Conservation (phyloP, 2,797 vertebrate species). For the Poeciliopsis paucimaculata region DNA sequence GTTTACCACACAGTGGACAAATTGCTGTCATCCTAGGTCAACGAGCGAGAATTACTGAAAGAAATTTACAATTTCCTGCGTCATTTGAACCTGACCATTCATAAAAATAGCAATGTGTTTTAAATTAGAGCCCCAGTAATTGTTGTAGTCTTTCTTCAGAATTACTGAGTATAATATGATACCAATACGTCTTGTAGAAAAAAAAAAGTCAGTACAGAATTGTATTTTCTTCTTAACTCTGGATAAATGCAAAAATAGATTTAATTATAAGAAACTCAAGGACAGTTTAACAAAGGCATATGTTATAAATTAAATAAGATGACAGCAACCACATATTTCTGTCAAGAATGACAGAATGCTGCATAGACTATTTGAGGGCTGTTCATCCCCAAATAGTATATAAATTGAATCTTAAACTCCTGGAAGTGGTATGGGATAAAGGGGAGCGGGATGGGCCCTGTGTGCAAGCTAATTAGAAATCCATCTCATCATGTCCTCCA, state of each 20-base stretch:
- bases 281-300: conserved; percentile 13
- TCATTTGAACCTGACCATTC: conserved; percentile 72
- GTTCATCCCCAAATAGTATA: conserved; percentile 80
- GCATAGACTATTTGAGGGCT: conserved; percentile 70
- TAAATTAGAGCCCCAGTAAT: conserved; percentile 67
- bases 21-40: conserved; percentile 80
- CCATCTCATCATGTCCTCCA: conserved; percentile 79
- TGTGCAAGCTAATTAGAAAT: conserved; percentile 80
- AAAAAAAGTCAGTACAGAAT: not conserved
- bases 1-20: conserved; percentile 67
- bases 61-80: conserved; percentile 69
- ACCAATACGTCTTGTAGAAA: conserved; percentile 19
- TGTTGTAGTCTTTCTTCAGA: conserved; percentile 53
- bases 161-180: conserved; percentile 44
- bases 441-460: conserved; percentile 66
- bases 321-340: conserved; percentile 53
- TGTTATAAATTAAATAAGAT: conserved; percentile 51
- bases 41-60: conserved; percentile 70
- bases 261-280: conserved; percentile 9
- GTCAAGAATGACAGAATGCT: conserved; percentile 77
- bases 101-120: conserved; percentile 70
- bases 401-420: conserved; percentile 79
- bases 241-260: not conserved
- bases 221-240: not conserved
- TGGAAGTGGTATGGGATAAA: conserved; percentile 70